A percentile compares a stretch with the other conserved stretches of the same genome.
phyloP scores from a whole-genome alignment of 2,888 invertebrate species.

The Machimus atricapillus region DNA sequence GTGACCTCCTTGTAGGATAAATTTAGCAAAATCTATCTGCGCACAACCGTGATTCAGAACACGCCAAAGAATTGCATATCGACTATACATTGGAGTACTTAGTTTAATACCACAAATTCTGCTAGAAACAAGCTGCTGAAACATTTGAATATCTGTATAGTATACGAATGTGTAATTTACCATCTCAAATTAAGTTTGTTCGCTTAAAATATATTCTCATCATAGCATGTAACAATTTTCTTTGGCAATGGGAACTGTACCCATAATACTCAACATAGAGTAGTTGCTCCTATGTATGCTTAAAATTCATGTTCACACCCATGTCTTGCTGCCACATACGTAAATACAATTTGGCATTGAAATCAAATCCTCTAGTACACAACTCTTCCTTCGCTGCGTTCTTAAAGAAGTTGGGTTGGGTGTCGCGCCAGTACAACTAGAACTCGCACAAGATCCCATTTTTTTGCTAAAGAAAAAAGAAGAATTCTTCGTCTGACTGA shows the following conservation, averaged over 20 bases:
- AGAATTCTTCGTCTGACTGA: not conserved
- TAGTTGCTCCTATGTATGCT: not conserved
- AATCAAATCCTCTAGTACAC: not conserved
- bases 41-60: too few relatives aligned
- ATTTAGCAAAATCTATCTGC: too few relatives aligned
- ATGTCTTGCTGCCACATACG: not conserved
- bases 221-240: not conserved
- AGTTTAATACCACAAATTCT: not conserved
- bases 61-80: too few relatives aligned
- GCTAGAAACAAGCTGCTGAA: not conserved
- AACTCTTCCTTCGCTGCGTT: not conserved
- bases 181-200: not conserved
- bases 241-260: not conserved
- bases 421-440: not conserved
- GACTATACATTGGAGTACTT: not conserved
- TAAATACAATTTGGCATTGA: not conserved
- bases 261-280: not conserved
- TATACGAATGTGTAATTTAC: too few relatives aligned
- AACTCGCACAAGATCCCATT: not conserved
- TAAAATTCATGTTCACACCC: not conserved
- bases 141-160: too few relatives aligned
- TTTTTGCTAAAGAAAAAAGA: not conserved
- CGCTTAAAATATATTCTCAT: not conserved
- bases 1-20: too few relatives aligned
- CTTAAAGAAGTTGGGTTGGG: not conserved